phyloP scores from a whole-genome alignment of 2,797 vertebrate genomes.

The Chromobotia macracanthus region DNA sequence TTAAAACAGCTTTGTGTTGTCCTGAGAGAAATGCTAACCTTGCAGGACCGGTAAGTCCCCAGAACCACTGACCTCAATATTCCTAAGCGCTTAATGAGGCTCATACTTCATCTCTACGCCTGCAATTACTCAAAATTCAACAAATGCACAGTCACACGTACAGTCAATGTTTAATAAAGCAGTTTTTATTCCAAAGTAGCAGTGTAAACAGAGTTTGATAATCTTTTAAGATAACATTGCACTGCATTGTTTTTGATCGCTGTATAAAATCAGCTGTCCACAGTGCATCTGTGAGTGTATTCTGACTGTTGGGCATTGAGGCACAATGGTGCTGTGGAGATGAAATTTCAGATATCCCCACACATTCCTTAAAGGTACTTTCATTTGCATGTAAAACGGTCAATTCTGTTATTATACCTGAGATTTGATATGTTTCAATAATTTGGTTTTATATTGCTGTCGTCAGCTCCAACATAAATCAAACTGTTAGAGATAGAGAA shows the following conservation, averaged over 20 bases:
- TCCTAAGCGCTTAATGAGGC: too few relatives aligned
- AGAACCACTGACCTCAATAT: not conserved
- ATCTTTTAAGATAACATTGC: not conserved
- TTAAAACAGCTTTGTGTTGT: slow-evolving; percentile 10
- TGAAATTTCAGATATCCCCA: not conserved
- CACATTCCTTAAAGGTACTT: not conserved
- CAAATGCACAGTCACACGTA: not conserved
- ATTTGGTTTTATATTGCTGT: not conserved
- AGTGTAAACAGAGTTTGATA: slow-evolving; percentile 26
- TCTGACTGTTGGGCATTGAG: not conserved
- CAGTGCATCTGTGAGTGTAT: not conserved
- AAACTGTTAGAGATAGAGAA: not conserved
- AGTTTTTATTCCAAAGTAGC: slow-evolving; percentile 51
- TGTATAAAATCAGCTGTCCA: not conserved
- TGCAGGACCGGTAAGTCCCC: slow-evolving; percentile 32
- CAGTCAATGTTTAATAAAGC: not conserved
- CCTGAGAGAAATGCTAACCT: slow-evolving; percentile 43
- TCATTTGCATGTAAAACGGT: not conserved
- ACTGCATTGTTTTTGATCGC: not conserved
- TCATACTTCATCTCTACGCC: too few relatives aligned
- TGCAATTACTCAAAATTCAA: not conserved
- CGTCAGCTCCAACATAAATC: not conserved
- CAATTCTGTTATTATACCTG: slow-evolving; percentile 16
- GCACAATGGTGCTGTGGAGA: slow-evolving; percentile 44
- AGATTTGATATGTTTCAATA: slow-evolving; percentile 23